Evolutionary conservation across 1,140 invertebrate genomes (phyloP).

Genomic region (Bathynomus jamesi): DNA sequence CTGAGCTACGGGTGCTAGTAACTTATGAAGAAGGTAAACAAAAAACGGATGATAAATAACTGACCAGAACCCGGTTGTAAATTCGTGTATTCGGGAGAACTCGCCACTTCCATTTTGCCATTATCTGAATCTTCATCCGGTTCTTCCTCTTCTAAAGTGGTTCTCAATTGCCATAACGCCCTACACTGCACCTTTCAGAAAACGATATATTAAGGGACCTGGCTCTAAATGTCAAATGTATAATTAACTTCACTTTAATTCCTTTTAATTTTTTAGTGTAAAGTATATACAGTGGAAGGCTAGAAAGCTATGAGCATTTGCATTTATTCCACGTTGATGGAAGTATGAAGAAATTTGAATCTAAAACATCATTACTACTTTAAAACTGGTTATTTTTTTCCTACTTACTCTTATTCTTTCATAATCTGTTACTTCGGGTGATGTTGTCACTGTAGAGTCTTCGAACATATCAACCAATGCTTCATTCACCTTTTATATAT

Average conservation of each 20-base stretch:
- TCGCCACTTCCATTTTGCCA: not conserved
- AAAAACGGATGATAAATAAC: too few relatives aligned
- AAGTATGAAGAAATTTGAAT: too few relatives aligned
- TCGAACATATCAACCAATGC: not conserved
- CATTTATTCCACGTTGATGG: too few relatives aligned
- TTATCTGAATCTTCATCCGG: not conserved
- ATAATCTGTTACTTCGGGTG: not conserved
- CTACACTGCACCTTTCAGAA: slow-evolving; percentile 5
- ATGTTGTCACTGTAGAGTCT: not conserved
- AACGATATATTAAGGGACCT: not conserved
- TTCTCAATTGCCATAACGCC: slow-evolving; percentile 14
- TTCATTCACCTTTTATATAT: not conserved
- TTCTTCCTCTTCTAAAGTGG: slow-evolving; percentile 14
- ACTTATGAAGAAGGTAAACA: too few relatives aligned
- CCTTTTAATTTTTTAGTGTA: too few relatives aligned
- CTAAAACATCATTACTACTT: too few relatives aligned
- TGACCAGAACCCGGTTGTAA: not conserved
- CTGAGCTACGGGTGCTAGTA: too few relatives aligned
- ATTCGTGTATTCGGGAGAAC: not conserved
- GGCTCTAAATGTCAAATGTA: too few relatives aligned
- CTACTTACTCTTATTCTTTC: not conserved
- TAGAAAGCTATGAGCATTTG: too few relatives aligned
- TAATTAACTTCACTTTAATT: too few relatives aligned
- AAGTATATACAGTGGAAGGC: too few relatives aligned
- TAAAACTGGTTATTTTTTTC: too few relatives aligned